phyloP scores from a whole-genome alignment of 2,888 invertebrate species.

The Drosophila anomalipes region DNA sequence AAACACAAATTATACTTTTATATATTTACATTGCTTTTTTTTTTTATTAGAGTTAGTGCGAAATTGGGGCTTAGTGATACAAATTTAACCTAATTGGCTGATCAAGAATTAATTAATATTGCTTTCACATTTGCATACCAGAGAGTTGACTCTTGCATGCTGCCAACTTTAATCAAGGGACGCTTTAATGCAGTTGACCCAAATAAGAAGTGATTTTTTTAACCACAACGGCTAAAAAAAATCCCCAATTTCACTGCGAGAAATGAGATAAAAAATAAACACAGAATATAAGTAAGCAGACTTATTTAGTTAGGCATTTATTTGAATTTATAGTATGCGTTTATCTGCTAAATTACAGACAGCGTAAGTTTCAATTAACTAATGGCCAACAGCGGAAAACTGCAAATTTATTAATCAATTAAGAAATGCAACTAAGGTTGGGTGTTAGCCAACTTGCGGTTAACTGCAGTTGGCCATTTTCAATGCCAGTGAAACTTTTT shows the following conservation, averaged over 20 bases:
- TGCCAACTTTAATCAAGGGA: constrained; percentile 22
- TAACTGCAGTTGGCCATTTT: constrained; percentile 55
- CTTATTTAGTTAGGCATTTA: not conserved
- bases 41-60: not conserved
- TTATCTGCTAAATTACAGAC: constrained; percentile 13
- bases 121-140: constrained; percentile 33
- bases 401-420: constrained; percentile 42
- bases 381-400: constrained; percentile 21
- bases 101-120: not conserved
- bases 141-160: constrained; percentile 7
- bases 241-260: constrained; percentile 12
- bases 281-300: not conserved
- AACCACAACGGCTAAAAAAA: constrained; percentile 5
- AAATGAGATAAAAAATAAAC: constrained; percentile 3
- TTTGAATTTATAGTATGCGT: constrained; percentile 20
- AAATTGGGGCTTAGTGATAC: not conserved
- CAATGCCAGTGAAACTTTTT: constrained; percentile 61
- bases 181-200: constrained; percentile 46
- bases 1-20: constrained; percentile 2
- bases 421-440: constrained; percentile 40
- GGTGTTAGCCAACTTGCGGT: constrained; percentile 2
- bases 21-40: not conserved
- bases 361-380: constrained; percentile 45
- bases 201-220: constrained; percentile 12
- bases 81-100: not conserved